phyloP scores from a whole-genome alignment of 2,797 vertebrate genomes.

The Limnodromus scolopaceus region DNA sequence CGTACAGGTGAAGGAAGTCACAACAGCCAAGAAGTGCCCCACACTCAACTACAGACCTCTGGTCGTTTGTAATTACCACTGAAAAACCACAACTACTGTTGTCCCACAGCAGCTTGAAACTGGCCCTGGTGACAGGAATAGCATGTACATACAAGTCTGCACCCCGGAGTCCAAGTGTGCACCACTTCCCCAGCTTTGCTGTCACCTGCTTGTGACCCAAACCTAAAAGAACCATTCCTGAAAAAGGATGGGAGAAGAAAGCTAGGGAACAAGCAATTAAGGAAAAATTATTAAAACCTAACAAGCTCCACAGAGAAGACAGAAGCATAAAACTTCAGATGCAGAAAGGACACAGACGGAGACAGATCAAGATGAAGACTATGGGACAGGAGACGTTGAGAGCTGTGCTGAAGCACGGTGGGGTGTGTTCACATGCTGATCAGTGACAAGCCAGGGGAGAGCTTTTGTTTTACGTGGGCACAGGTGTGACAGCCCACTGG shows the following conservation, averaged over 20 bases:
- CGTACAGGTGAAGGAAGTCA: neutral
- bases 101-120: neutral
- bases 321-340: neutral
- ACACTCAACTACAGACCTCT: neutral
- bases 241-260: neutral
- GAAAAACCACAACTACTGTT: neutral
- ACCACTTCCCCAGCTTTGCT: neutral
- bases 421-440: neutral
- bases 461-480: neutral
- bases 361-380: neutral
- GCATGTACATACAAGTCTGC: neutral
- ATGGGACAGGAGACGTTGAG: fast-evolving
- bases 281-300: neutral
- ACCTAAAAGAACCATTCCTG: neutral
- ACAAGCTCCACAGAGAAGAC: neutral
- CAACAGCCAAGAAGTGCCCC: neutral
- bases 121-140: neutral
- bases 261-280: neutral
- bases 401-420: neutral
- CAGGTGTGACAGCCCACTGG: neutral
- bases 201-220: neutral
- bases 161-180: neutral
- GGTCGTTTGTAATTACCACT: neutral
- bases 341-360: neutral
- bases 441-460: neutral